Conservation (phyloP, 2,113 vertebrate species). For the Cacatua alba region DNA sequence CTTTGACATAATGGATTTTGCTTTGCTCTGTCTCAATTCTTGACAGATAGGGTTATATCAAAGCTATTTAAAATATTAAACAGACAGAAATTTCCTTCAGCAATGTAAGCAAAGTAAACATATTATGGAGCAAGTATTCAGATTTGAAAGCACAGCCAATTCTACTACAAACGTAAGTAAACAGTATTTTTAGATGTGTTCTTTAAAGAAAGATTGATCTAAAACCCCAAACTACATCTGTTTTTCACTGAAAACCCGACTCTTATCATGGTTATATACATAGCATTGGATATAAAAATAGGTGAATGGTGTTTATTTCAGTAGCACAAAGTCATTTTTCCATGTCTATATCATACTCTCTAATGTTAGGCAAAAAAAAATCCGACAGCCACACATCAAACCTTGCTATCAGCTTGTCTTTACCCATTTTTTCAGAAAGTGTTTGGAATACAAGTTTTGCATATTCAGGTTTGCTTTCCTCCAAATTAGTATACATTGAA, state of each 20-base stretch:
- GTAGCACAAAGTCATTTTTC: not conserved
- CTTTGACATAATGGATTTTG: not conserved
- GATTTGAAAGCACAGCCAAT: not conserved
- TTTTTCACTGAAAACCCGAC: not conserved
- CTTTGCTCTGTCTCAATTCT: not conserved
- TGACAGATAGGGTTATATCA: not conserved
- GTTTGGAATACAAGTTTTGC: not conserved
- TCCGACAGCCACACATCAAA: not conserved
- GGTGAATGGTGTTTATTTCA: not conserved
- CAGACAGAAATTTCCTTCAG: slow-evolving; percentile 24
- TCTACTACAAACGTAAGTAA: not conserved
- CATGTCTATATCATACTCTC: not conserved
- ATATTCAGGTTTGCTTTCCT: not conserved
- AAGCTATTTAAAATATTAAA: slow-evolving; percentile 16
- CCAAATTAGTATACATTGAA: not conserved
- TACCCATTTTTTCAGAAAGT: not conserved
- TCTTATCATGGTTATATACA: not conserved
- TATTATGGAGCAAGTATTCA: not conserved
- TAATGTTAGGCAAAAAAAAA: not conserved
- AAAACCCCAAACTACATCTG: not conserved
- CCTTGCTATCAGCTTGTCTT: not conserved
- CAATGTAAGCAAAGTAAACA: slow-evolving; percentile 19
- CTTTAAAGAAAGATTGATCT: not conserved
- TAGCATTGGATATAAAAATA: not conserved
- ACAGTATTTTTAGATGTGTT: not conserved